Percentiles rank a stretch among this genome's conserved stretches.
These are phyloP conservation scores for Lethrus apterus DNA, from an alignment of 1,140 invertebrate species.

Conservation along the genomic window DNA sequence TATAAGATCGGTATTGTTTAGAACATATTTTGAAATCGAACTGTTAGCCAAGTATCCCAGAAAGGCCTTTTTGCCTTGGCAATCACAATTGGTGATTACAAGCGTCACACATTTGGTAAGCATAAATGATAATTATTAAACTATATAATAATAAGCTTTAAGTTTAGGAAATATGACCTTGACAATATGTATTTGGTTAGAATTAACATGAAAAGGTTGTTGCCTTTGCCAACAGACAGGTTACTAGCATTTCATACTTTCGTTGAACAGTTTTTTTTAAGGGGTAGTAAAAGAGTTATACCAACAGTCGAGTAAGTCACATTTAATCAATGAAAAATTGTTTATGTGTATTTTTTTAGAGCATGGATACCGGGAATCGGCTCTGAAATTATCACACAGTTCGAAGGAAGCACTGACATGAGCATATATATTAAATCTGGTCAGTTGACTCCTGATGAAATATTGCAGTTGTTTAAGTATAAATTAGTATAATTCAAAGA, in stretches of 20 bases:
- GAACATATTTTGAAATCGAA: conserved; percentile 30
- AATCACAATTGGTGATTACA: conserved; percentile 9
- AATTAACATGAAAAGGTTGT: conserved; percentile 27
- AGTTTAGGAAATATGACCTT: conserved; percentile 17
- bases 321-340: conserved; percentile 7
- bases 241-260: conserved; percentile 30
- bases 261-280: conserved; percentile 26
- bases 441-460: conserved; percentile 30
- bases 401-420: conserved; percentile 30
- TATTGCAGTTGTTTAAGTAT: conserved; percentile 32
- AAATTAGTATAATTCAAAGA: conserved; percentile 12
- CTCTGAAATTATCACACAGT: conserved; percentile 26
- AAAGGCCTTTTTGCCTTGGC: conserved; percentile 35
- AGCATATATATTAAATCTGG: conserved; percentile 33
- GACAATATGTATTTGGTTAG: conserved; percentile 29
- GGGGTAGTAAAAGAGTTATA: conserved; percentile 22
- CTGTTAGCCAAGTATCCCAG: conserved; percentile 31
- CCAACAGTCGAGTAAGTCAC: conserved; percentile 24
- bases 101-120: not conserved
- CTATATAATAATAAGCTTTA: not conserved
- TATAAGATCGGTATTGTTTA: conserved; percentile 23
- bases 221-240: conserved; percentile 21
- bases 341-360: conserved; percentile 21
- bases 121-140: not conserved
- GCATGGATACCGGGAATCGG: conserved; percentile 33